Base-by-base conservation (phyloP, 1,140 invertebrate genomes). In the Medauroidea extradentata region DNA sequence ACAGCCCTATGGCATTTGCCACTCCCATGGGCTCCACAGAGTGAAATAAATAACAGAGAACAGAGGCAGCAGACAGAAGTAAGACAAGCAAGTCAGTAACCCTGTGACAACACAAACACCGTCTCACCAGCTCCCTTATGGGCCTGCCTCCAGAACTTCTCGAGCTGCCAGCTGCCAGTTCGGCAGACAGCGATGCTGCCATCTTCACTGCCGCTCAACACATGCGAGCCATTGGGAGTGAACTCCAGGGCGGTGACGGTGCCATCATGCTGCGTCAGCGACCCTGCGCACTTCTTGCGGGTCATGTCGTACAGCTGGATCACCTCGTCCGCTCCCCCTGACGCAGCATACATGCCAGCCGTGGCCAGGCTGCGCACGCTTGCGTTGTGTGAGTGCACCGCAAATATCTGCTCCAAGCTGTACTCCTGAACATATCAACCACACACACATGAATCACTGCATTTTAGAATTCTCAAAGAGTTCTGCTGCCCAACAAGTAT, bases 241-340 rank as follows among this genome's bases (percentile, higher is more conserved):
- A 95, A 95, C 2, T 80, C 75, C 29, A 94, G 69, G 54, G 83
- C 77, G 58, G 87, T 94, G 8, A 96, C 79, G 2, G 90, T 89
- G 50, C 91, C 89, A 73, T 84, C 79, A 71, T 97, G 94, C 56
- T 92, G 84, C 65, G 86, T 83, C 16, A 98, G 72, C 60, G 86
- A 83, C 38, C 89, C 91, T 67, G 85, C 80, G 72, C 95, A 90
- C 62, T 81, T 84, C 23, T 91, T 78, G 1, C 79, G 81, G 51
- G 83, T 82, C 75, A 98, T 83, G 72, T 96, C 88, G 67, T 94
- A 93, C 1, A 98, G 73, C 48, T 88, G 84, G 62, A 97, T 86
- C 46, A 85, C 85, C 78, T 97, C 94, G 78, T 98, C 94, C n/a
- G 86, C 84, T 43, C 90, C 88, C 9, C 92, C 92, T 19, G 91